Conservation (phyloP, 2,113 vertebrate species). For the Archilochus colubris region DNA sequence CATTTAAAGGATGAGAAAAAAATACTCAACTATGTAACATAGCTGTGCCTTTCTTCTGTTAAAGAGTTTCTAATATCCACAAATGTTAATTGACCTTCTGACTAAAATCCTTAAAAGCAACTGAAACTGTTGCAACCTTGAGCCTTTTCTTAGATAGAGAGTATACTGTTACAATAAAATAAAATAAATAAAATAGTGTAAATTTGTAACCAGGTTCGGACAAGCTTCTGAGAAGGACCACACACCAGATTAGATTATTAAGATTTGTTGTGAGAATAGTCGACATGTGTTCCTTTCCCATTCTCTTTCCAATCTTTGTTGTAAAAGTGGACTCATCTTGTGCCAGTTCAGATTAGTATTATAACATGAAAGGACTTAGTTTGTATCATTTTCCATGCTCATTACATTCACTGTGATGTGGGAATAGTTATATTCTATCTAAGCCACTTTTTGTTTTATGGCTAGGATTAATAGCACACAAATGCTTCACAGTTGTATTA, state of each 20-base stretch:
- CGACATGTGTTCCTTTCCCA: conserved; percentile 46
- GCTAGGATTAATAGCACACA: conserved; percentile 10
- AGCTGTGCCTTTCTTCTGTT: not conserved
- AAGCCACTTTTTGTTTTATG: conserved; percentile 11
- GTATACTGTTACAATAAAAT: not conserved
- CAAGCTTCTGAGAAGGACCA: conserved; percentile 59
- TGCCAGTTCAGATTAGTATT: conserved; percentile 67
- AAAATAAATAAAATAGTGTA: not conserved
- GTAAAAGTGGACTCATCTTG: conserved; percentile 56
- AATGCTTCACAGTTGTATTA: not conserved
- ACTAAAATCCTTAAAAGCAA: not conserved
- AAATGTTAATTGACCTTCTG: not conserved
- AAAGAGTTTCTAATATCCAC: not conserved
- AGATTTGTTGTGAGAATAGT: conserved; percentile 42
- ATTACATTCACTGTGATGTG: conserved; percentile 17
- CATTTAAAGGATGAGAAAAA: not conserved
- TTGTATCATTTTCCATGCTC: conserved; percentile 43
- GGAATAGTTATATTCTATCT: conserved; percentile 29
- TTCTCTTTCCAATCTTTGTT: conserved; percentile 55
- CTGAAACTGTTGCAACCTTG: not conserved
- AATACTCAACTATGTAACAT: not conserved
- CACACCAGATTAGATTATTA: conserved; percentile 62
- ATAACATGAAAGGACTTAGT: conserved; percentile 59
- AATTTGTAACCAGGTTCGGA: conserved; percentile 60
- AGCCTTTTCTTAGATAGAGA: not conserved